Evolutionary conservation across 2,797 vertebrate species (phyloP).

Genomic region (Mergus octosetaceus): DNA sequence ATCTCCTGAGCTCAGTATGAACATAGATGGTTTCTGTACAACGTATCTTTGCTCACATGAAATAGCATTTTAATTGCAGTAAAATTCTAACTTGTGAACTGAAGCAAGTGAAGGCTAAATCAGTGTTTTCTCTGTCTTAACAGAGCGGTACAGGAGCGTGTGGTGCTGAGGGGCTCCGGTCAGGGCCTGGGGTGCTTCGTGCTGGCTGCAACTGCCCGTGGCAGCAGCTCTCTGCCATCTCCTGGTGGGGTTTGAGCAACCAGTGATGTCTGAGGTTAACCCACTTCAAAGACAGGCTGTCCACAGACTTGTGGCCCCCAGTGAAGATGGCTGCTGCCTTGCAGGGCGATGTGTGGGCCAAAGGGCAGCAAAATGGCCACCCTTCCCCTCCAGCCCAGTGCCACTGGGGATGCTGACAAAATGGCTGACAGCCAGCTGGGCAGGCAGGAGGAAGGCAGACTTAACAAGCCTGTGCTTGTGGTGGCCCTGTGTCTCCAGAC

Average conservation of each 20-base stretch:
- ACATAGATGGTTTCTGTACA: neutral
- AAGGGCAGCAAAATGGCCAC: neutral
- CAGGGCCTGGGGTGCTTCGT: neutral
- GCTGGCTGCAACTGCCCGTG: neutral
- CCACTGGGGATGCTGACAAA: neutral
- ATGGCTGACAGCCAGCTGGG: neutral
- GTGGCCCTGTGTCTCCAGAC: neutral
- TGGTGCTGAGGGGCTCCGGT: neutral
- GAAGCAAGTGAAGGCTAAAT: neutral
- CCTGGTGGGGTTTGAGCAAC: neutral
- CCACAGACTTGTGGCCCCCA: neutral
- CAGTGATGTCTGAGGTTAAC: neutral
- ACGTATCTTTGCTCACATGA: neutral
- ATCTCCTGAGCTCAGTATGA: neutral
- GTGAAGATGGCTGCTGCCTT: neutral
- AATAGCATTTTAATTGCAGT: neutral
- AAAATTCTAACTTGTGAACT: neutral
- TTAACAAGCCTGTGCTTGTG: fast-evolving
- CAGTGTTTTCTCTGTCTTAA: neutral
- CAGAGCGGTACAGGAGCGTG: neutral
- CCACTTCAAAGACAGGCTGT: neutral
- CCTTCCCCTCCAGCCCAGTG: neutral
- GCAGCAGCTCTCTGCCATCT: neutral
- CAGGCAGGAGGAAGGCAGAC: neutral
- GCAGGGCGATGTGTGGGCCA: neutral